Conservation (phyloP, 2,888 invertebrate species). For the Cloeon dipterum region DNA sequence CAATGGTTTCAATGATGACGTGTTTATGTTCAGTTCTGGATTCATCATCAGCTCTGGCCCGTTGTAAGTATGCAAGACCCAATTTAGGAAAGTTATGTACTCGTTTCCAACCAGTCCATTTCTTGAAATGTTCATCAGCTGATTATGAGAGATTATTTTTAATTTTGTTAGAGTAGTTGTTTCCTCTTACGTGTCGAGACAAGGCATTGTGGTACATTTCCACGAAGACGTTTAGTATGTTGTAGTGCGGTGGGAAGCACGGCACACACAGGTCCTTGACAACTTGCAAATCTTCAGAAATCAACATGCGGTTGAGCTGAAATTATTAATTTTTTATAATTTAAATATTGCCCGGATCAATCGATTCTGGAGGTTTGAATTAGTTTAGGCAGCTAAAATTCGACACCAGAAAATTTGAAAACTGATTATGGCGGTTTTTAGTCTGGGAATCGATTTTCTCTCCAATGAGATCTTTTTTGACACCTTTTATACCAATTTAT, state of each 20-base stretch:
- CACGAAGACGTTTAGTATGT: conserved; percentile 78
- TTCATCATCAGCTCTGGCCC: conserved; percentile 74
- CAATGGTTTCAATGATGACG: conserved; percentile 46
- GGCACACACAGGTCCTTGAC: conserved; percentile 75
- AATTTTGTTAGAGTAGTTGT: background rate
- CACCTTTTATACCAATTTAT: too few species aligned
- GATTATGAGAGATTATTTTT: conserved; percentile 13
- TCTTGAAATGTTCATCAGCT: conserved; percentile 68
- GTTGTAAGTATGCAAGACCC: conserved; percentile 79
- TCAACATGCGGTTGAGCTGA: conserved; percentile 49
- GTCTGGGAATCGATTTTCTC: too few species aligned
- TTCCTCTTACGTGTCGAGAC: conserved; percentile 46
- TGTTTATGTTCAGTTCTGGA: conserved; percentile 57
- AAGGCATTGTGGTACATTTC: conserved; percentile 83
- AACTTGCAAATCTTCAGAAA: conserved; percentile 75
- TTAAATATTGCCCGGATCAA: conserved; percentile 2
- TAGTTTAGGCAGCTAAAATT: too few species aligned
- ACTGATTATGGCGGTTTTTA: too few species aligned
- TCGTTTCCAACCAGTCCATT: conserved; percentile 88
- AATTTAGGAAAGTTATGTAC: conserved; percentile 78
- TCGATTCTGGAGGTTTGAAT: too few species aligned
- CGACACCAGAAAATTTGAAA: too few species aligned
- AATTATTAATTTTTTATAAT: conserved; percentile 3
- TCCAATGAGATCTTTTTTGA: too few species aligned
- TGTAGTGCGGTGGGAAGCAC: conserved; percentile 87